Evolutionary conservation across 2,797 vertebrate genomes (phyloP), one percentile per base, ranked within the genome.

Genomic region (Adelosebastes latens): DNA sequence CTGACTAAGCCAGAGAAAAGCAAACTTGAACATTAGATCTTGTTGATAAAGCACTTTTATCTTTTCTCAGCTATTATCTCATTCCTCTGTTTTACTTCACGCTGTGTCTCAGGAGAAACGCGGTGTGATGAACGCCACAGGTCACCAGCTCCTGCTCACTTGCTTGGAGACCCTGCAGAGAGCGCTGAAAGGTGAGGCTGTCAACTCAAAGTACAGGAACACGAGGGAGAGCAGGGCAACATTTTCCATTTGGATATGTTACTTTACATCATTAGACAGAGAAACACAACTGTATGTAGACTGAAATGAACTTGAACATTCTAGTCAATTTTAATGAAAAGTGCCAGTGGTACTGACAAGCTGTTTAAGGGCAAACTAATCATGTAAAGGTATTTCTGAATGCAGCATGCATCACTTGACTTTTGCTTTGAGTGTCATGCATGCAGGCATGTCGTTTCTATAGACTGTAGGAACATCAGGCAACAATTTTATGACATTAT

Each of bases 81-180:
- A n/a, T 61, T 31, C 29, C 8, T 75, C 11, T 77, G 4, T 34
- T 53, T 81, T 64, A 65, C 8, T 14, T 67, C 64, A 20, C 14
- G 5, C 14, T 75, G 14, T 2, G 62, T 90, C 55, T 75, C 77
- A 99, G 98, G 98, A 99, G 93, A 99, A 99, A 68, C 97, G 98
- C 6, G 96, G 97, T 53, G 96, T 96, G 75, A 96, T 97, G 96
- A 98, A 97, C 87, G 94, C 97, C 0, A 96, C 97, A 55, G 97
- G 97, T 63, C 98, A 99, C 91, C 98, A 99, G 79, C 96, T 99
- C 85, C 93, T 99, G 90, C 97, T 99, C 84, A 97, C 94, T 92
- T 99, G 97, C 86, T 92, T 99, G 93, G 98, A 99, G 95, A 99
- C 97, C 0, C 90, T 99, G 88, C 99, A 99, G 93, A 98, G 97